A percentile compares a stretch with the other conserved stretches of the same genome.
Evolutionary conservation across 2,888 invertebrate species (phyloP).

Genomic region (Dolomedes plantarius): DNA sequence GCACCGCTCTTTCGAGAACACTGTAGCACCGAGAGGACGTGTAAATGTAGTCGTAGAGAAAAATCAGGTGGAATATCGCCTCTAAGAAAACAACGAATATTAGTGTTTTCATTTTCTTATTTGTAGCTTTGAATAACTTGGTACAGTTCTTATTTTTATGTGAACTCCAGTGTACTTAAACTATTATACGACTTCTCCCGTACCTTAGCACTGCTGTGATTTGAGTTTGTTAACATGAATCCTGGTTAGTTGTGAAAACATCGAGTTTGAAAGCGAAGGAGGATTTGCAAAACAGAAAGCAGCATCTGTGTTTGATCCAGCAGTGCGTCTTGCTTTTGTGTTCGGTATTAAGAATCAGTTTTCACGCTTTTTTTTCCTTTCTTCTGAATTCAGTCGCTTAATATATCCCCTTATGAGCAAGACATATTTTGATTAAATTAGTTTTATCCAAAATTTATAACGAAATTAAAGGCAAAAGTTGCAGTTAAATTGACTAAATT

Average conservation of each 20-base stretch:
- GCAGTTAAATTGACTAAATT: too few species aligned
- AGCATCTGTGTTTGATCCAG: too few species aligned
- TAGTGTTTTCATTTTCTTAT: conserved; percentile 61
- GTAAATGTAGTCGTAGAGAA: conserved; percentile 57
- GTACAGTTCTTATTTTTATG: conserved; percentile 61
- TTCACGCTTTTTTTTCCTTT: too few species aligned
- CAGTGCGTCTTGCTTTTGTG: too few species aligned
- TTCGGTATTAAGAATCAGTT: too few species aligned
- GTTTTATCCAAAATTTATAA: too few species aligned
- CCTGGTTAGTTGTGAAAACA: background rate
- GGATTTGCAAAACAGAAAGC: too few species aligned
- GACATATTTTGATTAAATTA: too few species aligned
- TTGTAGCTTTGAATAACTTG: conserved; percentile 54
- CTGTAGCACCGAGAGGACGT: conserved; percentile 37
- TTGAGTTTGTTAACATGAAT: conserved; percentile 20
- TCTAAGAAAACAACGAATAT: conserved; percentile 70
- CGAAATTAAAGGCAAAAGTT: too few species aligned
- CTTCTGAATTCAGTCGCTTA: too few species aligned
- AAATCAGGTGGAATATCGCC: conserved; percentile 57
- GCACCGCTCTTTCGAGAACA: conserved; percentile 42
- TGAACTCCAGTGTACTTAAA: conserved; percentile 37
- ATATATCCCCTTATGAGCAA: too few species aligned
- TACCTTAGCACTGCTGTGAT: conserved; percentile 21
- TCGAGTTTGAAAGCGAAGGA: background rate
- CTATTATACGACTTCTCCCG: conserved; percentile 23